phyloP scores from a whole-genome alignment of 2,113 vertebrate genomes.

The Gymnocephalus cernua region DNA sequence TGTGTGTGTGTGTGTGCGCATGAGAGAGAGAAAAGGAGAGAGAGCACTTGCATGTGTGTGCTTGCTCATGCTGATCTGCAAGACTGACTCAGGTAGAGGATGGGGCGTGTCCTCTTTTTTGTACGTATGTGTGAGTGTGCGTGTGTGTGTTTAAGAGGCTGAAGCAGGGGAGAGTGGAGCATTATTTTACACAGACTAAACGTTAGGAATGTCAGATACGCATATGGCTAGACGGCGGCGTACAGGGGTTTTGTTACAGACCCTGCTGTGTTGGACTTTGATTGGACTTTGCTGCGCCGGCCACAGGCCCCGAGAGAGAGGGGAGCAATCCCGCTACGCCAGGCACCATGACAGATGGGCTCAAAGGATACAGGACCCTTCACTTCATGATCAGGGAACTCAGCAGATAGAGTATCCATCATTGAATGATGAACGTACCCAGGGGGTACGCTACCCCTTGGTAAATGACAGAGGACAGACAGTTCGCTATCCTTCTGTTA shows the following conservation, averaged over 20 bases:
- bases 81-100: conserved; percentile 87
- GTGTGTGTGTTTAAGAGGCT: conserved; percentile 84
- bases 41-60: conserved; percentile 62
- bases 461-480: conserved; percentile 53
- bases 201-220: conserved; percentile 65
- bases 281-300: conserved; percentile 81
- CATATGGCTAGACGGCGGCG: conserved; percentile 39
- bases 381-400: conserved; percentile 37
- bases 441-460: conserved; percentile 51
- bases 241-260: conserved; percentile 63
- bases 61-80: conserved; percentile 54
- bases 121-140: conserved; percentile 61
- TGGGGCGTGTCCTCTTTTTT: conserved; percentile 78
- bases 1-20: conserved; percentile 18
- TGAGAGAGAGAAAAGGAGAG: conserved; percentile 1
- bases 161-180: conserved; percentile 39
- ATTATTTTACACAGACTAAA: conserved; percentile 61
- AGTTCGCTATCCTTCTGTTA: conserved; percentile 56
- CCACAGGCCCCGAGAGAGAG: conserved; percentile 64
- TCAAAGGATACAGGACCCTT: conserved; percentile 69
- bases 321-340: conserved; percentile 30
- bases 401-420: conserved; percentile 75
- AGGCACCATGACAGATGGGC: conserved; percentile 50
- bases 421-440: conserved; percentile 60
- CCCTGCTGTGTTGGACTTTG: conserved; percentile 78